Evolutionary conservation across 2,797 vertebrate species (phyloP).

Genomic region (Pseudotriccus pelzelni): DNA sequence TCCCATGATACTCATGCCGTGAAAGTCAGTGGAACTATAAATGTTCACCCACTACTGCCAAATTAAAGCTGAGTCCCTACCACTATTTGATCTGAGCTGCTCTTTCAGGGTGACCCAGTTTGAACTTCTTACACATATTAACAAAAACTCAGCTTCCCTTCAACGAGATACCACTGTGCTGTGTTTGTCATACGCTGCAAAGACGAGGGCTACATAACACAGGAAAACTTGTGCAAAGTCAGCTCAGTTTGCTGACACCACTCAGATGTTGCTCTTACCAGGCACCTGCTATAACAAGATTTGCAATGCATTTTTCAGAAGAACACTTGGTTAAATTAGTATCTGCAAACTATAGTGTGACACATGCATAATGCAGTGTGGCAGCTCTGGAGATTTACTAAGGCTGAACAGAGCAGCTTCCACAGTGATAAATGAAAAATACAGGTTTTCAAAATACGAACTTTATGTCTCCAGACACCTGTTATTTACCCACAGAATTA

Average conservation of each 20-base stretch:
- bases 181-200: neutral
- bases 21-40: neutral
- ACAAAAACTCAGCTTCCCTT: neutral
- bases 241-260: neutral
- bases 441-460: constrained; percentile 54
- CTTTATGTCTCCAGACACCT: constrained; percentile 24
- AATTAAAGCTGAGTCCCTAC: neutral
- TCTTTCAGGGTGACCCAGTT: neutral
- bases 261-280: neutral
- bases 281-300: neutral
- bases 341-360: constrained; percentile 24
- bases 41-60: accelerated
- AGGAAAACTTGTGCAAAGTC: neutral
- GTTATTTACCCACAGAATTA: constrained; percentile 40
- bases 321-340: constrained; percentile 21
- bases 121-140: neutral
- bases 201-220: neutral
- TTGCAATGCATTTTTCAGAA: neutral
- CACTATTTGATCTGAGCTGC: neutral
- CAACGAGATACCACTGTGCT: accelerated
- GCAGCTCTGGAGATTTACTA: constrained; percentile 49
- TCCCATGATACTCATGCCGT: neutral
- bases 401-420: constrained; percentile 34
- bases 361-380: constrained; percentile 45
- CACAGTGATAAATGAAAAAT: constrained; percentile 46